These are phyloP conservation scores for Acyrthosiphon pisum DNA, from an alignment of 1,140 invertebrate species.

Conservation along the genomic window DNA sequence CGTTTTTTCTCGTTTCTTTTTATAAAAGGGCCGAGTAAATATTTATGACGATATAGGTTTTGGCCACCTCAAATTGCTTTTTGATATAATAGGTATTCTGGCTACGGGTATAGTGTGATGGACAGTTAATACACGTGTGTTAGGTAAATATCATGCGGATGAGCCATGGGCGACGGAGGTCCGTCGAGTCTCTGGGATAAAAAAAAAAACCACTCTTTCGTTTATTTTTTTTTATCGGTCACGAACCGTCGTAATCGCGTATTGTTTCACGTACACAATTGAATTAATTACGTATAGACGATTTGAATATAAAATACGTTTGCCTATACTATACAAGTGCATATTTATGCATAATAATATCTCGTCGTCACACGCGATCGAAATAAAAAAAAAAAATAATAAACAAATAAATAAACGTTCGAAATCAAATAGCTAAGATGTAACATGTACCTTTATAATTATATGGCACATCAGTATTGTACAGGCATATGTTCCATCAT, in stretches of 20 bases:
- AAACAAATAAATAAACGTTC: constrained; percentile 7
- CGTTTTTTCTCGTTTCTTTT: neutral
- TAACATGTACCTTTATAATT: neutral
- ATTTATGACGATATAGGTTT: neutral
- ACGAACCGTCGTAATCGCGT: neutral
- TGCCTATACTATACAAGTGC: neutral
- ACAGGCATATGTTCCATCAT: neutral
- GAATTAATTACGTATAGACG: constrained; percentile 22
- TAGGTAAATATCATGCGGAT: neutral
- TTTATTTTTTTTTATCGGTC: neutral
- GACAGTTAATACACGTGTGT: neutral
- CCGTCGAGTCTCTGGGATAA: neutral
- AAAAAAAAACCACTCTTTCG: neutral
- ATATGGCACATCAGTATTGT: neutral
- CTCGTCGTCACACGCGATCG: neutral
- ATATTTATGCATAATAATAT: neutral
- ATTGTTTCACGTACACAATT: constrained; percentile 22
- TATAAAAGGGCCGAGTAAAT: neutral
- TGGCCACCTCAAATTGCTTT: neutral
- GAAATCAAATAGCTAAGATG: neutral
- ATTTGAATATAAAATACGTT: constrained; percentile 17
- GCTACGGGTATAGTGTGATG: neutral
- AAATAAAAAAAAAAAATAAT: neutral
- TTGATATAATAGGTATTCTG: too few relatives aligned
- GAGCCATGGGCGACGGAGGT: neutral